A percentile compares a stretch with the other conserved stretches of the same genome.
These are phyloP conservation scores for Pterostichus madidus DNA, from an alignment of 2,888 invertebrate species.

Conservation along the genomic window DNA sequence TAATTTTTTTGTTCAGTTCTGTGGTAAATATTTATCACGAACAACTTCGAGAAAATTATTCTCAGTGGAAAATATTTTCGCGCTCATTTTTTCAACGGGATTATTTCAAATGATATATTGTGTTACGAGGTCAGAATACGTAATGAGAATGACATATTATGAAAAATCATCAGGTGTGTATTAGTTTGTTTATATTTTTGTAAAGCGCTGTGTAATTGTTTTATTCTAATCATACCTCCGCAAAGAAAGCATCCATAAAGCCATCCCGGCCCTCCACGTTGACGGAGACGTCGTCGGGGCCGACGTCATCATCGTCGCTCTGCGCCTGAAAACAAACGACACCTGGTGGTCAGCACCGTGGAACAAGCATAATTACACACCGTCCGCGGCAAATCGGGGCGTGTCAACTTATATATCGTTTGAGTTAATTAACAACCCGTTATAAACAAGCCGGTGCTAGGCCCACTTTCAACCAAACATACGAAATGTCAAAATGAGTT, in stretches of 20 bases:
- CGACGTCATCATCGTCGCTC: conserved; percentile 98
- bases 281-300: conserved; percentile 96
- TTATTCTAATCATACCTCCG: conserved; percentile 86
- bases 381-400: conserved; percentile 61
- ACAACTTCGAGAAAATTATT: no score
- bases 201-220: no score
- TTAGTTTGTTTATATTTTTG: not conserved
- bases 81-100: not conserved
- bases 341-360: conserved; percentile 48
- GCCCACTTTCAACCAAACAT: not conserved
- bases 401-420: conserved; percentile 60
- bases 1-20: not conserved
- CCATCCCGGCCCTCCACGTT: conserved; percentile 95
- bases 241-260: conserved; percentile 99
- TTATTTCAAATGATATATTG: conserved; percentile 25
- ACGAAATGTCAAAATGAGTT: conserved; percentile 28
- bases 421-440: conserved; percentile 37
- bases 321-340: conserved; percentile 87
- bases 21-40: not conserved
- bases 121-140: conserved; percentile 48
- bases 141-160: conserved; percentile 16
- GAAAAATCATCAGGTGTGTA: conserved; percentile 49
- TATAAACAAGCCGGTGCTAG: not conserved
- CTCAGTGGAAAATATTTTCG: not conserved
- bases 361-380: conserved; percentile 54